A percentile compares a stretch with the other conserved stretches of the same genome.
Conservation (phyloP, 2,888 invertebrate genomes). For the Meandrusa payeni region DNA sequence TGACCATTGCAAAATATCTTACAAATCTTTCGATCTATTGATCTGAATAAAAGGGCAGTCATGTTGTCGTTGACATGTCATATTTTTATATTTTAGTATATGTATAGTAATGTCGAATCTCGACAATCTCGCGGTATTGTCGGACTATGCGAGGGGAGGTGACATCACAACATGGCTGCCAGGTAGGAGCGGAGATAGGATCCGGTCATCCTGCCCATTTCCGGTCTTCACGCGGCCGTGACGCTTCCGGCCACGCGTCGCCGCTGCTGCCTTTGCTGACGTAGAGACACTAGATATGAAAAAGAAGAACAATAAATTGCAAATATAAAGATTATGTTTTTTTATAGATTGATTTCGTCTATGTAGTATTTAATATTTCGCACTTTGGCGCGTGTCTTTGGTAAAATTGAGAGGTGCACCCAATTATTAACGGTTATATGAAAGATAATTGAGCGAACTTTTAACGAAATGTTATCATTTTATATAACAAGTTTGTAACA, state of each 20-base stretch:
- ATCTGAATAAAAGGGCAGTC: slow-evolving; percentile 4
- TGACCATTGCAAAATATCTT: no score
- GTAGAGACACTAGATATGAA: slow-evolving; percentile 49
- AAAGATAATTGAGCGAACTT: no score
- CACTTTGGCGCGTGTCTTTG: no score
- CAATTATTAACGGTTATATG: no score
- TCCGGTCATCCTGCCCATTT: slow-evolving; percentile 81
- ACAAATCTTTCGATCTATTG: no score
- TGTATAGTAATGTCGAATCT: slow-evolving; percentile 21
- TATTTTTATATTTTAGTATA: slow-evolving; percentile 10
- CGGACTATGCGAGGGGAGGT: slow-evolving; percentile 40
- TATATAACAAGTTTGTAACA: no score
- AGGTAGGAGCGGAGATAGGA: slow-evolving; percentile 79
- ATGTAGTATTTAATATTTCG: no score
- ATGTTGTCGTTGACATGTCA: slow-evolving; percentile 1
- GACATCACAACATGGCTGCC: slow-evolving; percentile 74
- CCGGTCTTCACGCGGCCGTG: slow-evolving; percentile 81
- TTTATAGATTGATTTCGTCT: no score
- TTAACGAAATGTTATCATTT: no score
- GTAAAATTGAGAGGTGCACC: no score
- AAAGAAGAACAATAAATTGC: neutral
- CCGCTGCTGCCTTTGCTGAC: slow-evolving; percentile 55
- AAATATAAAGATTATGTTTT: no score
- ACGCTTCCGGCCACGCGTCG: slow-evolving; percentile 79
- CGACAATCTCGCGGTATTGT: slow-evolving; percentile 19